Evolutionary conservation across 2,888 invertebrate genomes (phyloP).

Genomic region (Morpho deidamia): DNA sequence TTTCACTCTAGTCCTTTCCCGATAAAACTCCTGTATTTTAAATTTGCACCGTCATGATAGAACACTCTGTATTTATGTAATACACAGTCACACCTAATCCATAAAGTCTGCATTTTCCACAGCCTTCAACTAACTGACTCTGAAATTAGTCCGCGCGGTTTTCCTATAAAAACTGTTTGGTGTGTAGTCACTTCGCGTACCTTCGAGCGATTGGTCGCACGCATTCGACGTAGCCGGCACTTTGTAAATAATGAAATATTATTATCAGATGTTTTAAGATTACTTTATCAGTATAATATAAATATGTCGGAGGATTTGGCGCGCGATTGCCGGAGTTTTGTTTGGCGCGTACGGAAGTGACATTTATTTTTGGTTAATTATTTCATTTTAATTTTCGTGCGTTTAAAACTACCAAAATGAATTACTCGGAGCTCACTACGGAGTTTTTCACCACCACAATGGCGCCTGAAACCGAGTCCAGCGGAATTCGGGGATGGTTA

Average conservation of each 20-base stretch:
- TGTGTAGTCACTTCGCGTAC: conserved; percentile 29
- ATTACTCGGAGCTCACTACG: conserved; percentile 27
- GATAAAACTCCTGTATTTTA: conserved; percentile 11
- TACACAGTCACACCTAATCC: not conserved
- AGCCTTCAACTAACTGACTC: conserved; percentile 23
- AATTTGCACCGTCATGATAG: too few relatives aligned
- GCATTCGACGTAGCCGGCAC: conserved; percentile 21
- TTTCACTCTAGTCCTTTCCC: conserved; percentile 22
- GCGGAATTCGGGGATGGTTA: conserved; percentile 54
- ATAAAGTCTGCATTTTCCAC: conserved; percentile 9
- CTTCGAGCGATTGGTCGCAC: conserved; percentile 44
- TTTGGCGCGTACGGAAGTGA: conserved; percentile 30
- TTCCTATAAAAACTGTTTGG: conserved; percentile 27
- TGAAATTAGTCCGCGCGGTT: conserved; percentile 25
- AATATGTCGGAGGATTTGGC: conserved; percentile 29
- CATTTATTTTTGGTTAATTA: not conserved
- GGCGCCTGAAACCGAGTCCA: conserved; percentile 27
- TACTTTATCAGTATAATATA: conserved; percentile 33
- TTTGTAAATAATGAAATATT: conserved; percentile 31
- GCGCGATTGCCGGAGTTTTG: conserved; percentile 35
- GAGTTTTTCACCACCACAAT: conserved; percentile 25
- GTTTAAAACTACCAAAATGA: conserved; percentile 34
- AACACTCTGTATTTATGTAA: too few relatives aligned
- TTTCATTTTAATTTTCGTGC: not conserved
- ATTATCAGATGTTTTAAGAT: conserved; percentile 43